Percentiles rank a stretch among this genome's conserved stretches.
phyloP scores from a whole-genome alignment of 2,888 invertebrate genomes.

The Stegana nigrithorax region DNA sequence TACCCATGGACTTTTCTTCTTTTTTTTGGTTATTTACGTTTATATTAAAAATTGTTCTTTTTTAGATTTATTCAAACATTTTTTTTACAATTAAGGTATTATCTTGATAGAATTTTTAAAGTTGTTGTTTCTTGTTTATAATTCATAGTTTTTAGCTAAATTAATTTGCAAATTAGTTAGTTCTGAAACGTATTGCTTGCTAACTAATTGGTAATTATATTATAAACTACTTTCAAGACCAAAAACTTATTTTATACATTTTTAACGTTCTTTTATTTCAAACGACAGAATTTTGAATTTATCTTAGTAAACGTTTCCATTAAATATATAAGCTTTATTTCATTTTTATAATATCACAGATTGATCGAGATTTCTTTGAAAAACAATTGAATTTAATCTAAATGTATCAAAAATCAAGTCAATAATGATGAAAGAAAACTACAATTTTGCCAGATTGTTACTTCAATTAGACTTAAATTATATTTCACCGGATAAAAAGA shows the following conservation, averaged over 20 bases:
- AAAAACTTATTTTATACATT: constrained; percentile 6
- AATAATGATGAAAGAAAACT: no score
- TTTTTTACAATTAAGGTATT: background rate
- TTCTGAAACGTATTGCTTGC: constrained; percentile 15
- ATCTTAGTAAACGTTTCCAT: constrained; percentile 24
- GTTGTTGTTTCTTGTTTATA: background rate
- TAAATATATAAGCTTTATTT: constrained; percentile 30
- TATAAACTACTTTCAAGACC: no score
- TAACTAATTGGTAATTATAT: constrained; percentile 13
- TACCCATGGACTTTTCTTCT: no score
- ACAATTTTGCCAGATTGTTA: no score
- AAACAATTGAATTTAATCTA: constrained; percentile 23
- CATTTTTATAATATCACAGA: constrained; percentile 62
- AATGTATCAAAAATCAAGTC: background rate
- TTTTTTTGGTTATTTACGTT: no score
- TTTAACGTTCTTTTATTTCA: background rate
- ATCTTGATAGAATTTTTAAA: background rate
- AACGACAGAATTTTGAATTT: constrained; percentile 27
- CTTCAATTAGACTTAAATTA: no score
- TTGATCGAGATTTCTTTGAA: constrained; percentile 61
- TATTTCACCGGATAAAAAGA: no score
- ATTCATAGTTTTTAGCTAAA: constrained; percentile 23
- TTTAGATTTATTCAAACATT: background rate
- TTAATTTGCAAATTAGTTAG: no score
- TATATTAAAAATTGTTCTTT: no score